phyloP scores from a whole-genome alignment of 2,797 vertebrate species.

The Peromyscus aztecus region DNA sequence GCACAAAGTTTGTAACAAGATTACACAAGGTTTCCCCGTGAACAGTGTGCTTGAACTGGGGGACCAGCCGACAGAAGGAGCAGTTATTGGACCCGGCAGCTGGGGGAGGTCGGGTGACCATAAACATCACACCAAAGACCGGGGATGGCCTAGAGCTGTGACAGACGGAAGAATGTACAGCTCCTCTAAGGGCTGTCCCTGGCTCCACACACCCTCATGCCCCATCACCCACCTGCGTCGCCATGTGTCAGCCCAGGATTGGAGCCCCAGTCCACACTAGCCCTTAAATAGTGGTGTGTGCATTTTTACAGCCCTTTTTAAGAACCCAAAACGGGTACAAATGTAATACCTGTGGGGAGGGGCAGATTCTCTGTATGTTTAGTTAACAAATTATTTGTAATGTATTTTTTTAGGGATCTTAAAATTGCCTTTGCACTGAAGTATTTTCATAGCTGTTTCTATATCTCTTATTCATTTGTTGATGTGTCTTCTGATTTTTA shows the following conservation, averaged over 20 bases:
- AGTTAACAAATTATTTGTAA: constrained; percentile 90
- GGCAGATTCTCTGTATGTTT: constrained; percentile 86
- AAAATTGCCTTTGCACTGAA: constrained; percentile 91
- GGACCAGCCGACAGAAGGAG: neutral
- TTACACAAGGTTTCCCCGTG: too few relatives aligned
- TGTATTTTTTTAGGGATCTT: constrained; percentile 91
- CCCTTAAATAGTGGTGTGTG: constrained; percentile 85
- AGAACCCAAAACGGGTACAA: constrained; percentile 81
- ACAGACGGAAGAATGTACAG: neutral
- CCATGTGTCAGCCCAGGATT: constrained; percentile 1
- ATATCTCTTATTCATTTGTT: constrained; percentile 87
- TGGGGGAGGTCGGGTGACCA: neutral
- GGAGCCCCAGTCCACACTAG: constrained; percentile 74
- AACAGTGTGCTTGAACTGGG: neutral
- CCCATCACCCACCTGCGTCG: too few relatives aligned
- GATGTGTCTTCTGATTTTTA: constrained; percentile 87
- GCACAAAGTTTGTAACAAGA: neutral
- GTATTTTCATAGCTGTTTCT: constrained; percentile 92
- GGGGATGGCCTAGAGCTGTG: neutral
- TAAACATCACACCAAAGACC: constrained; percentile 86
- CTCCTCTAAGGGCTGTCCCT: neutral
- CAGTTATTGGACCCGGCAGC: neutral
- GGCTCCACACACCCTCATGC: neutral
- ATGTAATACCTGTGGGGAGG: constrained; percentile 83
- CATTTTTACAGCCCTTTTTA: constrained; percentile 84